Base-by-base conservation (phyloP, 1,140 invertebrate species). In the Odontomachus brunneus region DNA sequence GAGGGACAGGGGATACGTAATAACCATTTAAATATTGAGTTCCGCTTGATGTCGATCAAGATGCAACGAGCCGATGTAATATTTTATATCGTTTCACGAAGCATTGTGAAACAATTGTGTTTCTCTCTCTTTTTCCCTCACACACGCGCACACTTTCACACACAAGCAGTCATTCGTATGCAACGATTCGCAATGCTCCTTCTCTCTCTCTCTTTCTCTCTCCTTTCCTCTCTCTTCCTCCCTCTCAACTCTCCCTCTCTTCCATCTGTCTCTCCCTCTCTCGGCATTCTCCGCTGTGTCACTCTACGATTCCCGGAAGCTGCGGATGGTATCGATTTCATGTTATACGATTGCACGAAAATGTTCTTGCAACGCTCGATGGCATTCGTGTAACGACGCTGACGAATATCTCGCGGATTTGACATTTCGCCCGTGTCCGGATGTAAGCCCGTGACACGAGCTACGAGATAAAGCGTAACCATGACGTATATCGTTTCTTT, bases 301-400 rank as follows among this genome's bases (percentile, higher is more conserved):
- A 48, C 65, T 76, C 76, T 74, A 72, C 33, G 73, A 71, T 88
- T 85, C 87, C 86, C 84, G 87, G 87, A 88, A 88, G 73, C 87
- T 80, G 83, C 78, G 86, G 86, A 72, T 82, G 74, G 84, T 88
- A 88, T 88, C 86, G 87, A 88, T 88, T 83, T 84, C 44, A 51
- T 67, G 85, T 72, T 66, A 53, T 80, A 78, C 63, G 69, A 78
- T 87, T 59, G 67, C 55, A 60, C 55, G 85, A 75, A 83, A 86
- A 72, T 49, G 57, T 24, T 62, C 33, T 81, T 5, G 75, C 75
- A 14, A 78, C 71, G 67, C 65, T 72, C 59, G 55, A 69, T 49
- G 84, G 66, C 72, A 86, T n/a, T 29, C 22, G 63, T 24, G 59
- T 67, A 83, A 33, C 55, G 67, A 73, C 22, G 76, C 53, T 22